phyloP scores from a whole-genome alignment of 2,888 invertebrate genomes.

The Latrodectus elegans region DNA sequence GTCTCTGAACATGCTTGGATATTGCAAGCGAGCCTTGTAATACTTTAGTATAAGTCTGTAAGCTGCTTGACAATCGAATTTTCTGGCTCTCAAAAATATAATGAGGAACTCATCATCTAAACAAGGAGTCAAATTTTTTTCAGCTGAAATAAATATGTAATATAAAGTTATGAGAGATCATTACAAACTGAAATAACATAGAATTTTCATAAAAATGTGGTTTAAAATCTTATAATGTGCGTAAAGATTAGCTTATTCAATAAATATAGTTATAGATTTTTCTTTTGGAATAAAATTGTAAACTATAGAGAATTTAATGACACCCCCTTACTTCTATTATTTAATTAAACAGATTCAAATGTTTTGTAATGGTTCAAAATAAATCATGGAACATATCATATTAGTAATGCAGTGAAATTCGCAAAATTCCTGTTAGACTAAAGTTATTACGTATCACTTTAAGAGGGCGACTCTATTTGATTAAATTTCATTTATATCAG shows the following conservation, averaged over 20 bases:
- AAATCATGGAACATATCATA: no score
- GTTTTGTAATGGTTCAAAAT: no score
- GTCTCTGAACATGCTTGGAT: constrained; percentile 73
- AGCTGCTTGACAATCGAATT: constrained; percentile 91
- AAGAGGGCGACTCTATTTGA: no score
- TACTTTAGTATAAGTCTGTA: constrained; percentile 80
- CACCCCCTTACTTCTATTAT: no score
- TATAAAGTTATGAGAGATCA: neutral
- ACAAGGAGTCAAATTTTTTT: constrained; percentile 73
- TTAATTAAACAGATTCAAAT: no score
- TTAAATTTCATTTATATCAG: no score
- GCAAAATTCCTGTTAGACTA: no score
- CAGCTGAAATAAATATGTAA: constrained; percentile 28
- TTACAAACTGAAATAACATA: neutral
- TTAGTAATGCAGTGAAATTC: no score
- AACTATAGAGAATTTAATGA: neutral
- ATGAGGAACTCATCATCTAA: constrained; percentile 83
- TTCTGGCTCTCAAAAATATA: constrained; percentile 88
- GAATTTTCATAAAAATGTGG: neutral
- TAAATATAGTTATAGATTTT: neutral
- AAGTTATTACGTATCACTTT: no score
- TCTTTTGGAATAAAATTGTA: neutral
- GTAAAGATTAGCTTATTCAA: neutral
- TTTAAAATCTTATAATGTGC: neutral
- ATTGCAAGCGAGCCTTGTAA: constrained; percentile 73